phyloP scores from a whole-genome alignment of 30 jellyfish, hydroid and myxozoan genomes.

The Hydractinia echinata region DNA sequence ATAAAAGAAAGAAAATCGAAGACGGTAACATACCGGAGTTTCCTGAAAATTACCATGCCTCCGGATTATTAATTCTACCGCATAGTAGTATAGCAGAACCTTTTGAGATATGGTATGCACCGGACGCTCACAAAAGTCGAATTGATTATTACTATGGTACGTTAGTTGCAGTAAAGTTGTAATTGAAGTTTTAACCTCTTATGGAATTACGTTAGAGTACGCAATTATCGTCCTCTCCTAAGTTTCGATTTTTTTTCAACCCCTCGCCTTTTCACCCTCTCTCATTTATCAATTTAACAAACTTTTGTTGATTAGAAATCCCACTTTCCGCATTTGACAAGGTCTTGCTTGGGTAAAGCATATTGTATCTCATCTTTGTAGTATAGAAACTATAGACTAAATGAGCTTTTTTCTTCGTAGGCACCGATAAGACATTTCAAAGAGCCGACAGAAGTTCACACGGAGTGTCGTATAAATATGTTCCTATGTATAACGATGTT shows the following conservation, averaged over 20 bases:
- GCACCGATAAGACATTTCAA: constrained; percentile 86
- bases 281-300: too few species aligned
- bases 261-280: too few species aligned
- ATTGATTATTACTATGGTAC: constrained; percentile 93
- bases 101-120: constrained; percentile 93
- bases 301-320: too few species aligned
- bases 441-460: constrained; percentile 74
- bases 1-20: not conserved
- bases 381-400: not conserved
- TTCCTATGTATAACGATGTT: constrained; percentile 84
- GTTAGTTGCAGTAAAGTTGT: not conserved
- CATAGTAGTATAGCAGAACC: constrained; percentile 97
- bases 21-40: constrained; percentile 49
- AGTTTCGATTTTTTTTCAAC: too few species aligned
- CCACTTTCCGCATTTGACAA: not conserved
- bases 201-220: too few species aligned
- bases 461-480: constrained; percentile 75
- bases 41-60: constrained; percentile 80
- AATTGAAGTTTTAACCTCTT: too few species aligned
- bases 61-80: constrained; percentile 86
- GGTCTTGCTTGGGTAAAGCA: not conserved
- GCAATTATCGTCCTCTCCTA: too few species aligned
- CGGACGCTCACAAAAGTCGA: constrained; percentile 61
- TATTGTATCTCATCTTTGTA: not conserved
- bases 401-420: constrained; percentile 19